A percentile compares a stretch with the other conserved stretches of the same genome.
phyloP scores from a whole-genome alignment of 2,113 vertebrate genomes.

The Indicator indicator region DNA sequence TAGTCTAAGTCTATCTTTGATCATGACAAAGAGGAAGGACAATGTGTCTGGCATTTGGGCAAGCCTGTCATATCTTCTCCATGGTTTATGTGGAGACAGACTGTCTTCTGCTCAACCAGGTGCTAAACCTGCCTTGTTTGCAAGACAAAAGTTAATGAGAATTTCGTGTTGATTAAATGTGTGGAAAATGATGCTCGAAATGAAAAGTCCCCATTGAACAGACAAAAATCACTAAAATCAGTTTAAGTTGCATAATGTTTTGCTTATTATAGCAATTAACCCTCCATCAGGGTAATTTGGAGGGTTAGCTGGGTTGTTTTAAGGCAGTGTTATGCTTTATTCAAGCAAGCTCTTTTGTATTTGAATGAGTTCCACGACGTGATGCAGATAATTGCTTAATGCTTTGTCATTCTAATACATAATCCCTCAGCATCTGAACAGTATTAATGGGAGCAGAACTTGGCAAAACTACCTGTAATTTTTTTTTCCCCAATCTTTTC shows the following conservation, averaged over 20 bases:
- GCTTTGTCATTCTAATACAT: background rate
- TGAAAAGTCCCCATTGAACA: background rate
- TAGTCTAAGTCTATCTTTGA: background rate
- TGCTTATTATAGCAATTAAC: conserved; percentile 27
- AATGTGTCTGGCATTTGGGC: background rate
- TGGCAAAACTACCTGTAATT: background rate
- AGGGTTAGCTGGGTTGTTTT: background rate
- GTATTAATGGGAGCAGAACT: background rate
- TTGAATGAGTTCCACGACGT: background rate
- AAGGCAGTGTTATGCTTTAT: background rate
- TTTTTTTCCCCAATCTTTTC: background rate
- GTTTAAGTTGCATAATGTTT: background rate
- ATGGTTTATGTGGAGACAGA: background rate
- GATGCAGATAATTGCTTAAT: conserved; percentile 23
- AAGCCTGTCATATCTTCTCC: background rate
- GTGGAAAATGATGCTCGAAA: background rate
- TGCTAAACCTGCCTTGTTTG: background rate
- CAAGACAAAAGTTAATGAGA: background rate
- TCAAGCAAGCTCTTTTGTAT: background rate
- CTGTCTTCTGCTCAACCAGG: background rate
- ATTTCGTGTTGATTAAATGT: background rate
- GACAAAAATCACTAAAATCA: background rate
- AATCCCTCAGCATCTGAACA: background rate
- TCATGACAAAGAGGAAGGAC: accelerated
- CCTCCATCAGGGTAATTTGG: background rate